Evolutionary conservation across 1,140 invertebrate genomes (phyloP).

Genomic region (Scylla paramamosain): DNA sequence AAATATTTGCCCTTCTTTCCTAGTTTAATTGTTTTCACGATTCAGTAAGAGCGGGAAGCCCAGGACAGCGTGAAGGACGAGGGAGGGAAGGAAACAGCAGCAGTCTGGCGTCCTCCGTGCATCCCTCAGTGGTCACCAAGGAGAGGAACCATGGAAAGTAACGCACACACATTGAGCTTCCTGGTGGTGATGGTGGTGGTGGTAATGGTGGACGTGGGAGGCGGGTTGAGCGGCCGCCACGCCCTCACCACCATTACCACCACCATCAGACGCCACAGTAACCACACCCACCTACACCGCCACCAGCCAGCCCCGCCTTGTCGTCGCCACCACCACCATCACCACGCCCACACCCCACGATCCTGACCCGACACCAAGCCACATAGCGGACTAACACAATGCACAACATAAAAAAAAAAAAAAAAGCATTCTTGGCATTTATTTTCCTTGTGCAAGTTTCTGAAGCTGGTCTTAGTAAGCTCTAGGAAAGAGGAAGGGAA

Average conservation of each 20-base stretch:
- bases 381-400: background rate
- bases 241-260: background rate
- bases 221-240: background rate
- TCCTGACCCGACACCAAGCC: background rate
- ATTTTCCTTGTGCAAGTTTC: background rate
- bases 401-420: background rate
- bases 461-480: background rate
- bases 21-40: too few species aligned
- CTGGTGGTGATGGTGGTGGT: too few species aligned
- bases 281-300: background rate
- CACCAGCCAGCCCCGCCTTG: background rate
- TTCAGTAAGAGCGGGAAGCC: background rate
- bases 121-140: too few species aligned
- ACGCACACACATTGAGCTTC: too few species aligned
- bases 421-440: background rate
- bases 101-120: too few species aligned
- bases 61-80: background rate
- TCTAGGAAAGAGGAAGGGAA: too few species aligned
- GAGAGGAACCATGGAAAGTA: too few species aligned
- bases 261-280: background rate
- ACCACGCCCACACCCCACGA: background rate
- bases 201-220: background rate
- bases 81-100: too few species aligned
- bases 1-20: too few species aligned
- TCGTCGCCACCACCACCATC: background rate